Conservation (phyloP, 2,888 invertebrate species). For the Piscicola geometra region DNA sequence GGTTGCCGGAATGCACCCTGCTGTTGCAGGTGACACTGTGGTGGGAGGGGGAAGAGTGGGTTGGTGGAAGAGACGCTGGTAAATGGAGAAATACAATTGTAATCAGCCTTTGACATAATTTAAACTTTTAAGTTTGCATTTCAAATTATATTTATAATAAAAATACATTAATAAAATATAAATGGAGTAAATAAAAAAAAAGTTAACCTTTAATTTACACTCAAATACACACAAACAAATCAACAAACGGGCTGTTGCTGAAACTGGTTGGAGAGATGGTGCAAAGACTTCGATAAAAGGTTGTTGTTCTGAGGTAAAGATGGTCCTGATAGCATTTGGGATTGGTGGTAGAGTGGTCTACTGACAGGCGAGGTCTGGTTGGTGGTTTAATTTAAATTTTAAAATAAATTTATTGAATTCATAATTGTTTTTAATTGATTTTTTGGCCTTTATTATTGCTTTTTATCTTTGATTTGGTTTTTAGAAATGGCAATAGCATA, state of each 20-base stretch:
- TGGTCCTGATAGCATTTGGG: conserved; percentile 20
- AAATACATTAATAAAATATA: background rate
- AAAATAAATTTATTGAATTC: too few species aligned
- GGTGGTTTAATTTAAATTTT: too few species aligned
- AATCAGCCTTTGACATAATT: too few species aligned
- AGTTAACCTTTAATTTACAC: background rate
- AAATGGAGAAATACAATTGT: too few species aligned
- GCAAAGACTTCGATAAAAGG: conserved; percentile 26
- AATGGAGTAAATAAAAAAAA: background rate
- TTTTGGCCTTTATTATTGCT: too few species aligned
- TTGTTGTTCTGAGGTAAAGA: conserved; percentile 21
- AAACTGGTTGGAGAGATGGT: conserved; percentile 30
- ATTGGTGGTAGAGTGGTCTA: conserved; percentile 30
- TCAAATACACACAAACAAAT: background rate
- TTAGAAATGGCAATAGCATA: too few species aligned
- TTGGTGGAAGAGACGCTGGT: too few species aligned
- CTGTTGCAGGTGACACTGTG: background rate
- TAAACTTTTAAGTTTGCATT: background rate
- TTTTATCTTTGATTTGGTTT: too few species aligned
- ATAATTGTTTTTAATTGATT: too few species aligned
- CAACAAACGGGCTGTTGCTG: conserved; percentile 7
- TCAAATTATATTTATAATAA: background rate
- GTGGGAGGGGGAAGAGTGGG: background rate
- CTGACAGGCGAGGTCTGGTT: conserved; percentile 16
- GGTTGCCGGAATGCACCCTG: background rate